Percentiles rank a stretch among this genome's conserved stretches.
phyloP scores from a whole-genome alignment of 1,140 invertebrate species.

The Panulirus ornatus region DNA sequence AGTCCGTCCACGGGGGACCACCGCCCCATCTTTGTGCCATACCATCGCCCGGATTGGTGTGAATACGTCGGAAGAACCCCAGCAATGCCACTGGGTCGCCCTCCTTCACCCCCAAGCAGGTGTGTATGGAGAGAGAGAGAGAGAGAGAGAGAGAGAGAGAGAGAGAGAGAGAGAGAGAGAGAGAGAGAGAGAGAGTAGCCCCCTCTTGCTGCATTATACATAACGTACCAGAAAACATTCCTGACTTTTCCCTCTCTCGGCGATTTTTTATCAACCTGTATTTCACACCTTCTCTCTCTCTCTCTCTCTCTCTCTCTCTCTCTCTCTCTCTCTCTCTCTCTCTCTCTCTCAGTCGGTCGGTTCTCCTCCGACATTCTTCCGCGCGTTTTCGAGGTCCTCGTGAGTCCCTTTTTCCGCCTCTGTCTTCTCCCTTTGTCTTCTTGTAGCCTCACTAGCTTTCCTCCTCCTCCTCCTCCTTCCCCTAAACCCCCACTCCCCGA shows the following conservation, averaged over 20 bases:
- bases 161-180: too few species aligned
- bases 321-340: background rate
- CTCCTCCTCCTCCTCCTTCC: background rate
- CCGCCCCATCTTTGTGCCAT: too few species aligned
- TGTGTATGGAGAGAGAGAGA: too few species aligned
- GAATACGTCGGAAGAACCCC: too few species aligned
- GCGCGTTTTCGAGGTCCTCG: background rate
- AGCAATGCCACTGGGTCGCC: too few species aligned
- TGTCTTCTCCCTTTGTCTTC: background rate
- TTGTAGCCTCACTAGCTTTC: background rate
- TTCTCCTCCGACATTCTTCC: background rate
- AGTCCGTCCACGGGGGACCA: too few species aligned
- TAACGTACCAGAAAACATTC: background rate
- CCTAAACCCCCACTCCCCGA: background rate
- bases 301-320: background rate
- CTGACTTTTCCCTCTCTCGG: background rate
- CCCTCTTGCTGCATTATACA: background rate
- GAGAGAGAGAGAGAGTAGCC: background rate
- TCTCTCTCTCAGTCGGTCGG: background rate
- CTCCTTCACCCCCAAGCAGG: too few species aligned
- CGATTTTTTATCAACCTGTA: background rate
- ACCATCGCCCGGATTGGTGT: too few species aligned
- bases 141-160: too few species aligned
- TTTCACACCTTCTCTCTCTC: background rate
- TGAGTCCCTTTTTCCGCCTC: background rate